phyloP scores from a whole-genome alignment of 1,140 invertebrate species.

The Lanistes nyassanus region DNA sequence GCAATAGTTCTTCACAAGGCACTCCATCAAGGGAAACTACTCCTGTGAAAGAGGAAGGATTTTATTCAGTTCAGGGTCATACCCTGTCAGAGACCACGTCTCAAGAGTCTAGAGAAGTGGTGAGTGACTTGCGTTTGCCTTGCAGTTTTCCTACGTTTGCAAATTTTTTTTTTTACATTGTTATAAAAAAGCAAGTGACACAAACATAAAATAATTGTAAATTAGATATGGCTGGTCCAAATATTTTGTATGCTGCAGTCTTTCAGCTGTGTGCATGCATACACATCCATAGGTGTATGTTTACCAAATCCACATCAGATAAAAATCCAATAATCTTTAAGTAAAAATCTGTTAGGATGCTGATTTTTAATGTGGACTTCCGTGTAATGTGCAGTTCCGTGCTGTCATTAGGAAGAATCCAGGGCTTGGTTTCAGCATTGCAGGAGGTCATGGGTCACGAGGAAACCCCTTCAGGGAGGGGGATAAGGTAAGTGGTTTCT shows the following conservation, averaged over 20 bases:
- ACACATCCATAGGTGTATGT: constrained; percentile 5
- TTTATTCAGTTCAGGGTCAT: constrained; percentile 18
- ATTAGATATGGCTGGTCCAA: background rate
- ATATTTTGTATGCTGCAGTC: background rate
- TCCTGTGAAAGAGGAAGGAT: constrained; percentile 37
- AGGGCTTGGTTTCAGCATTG: constrained; percentile 64
- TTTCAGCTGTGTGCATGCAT: background rate
- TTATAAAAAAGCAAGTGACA: background rate
- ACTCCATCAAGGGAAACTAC: constrained; percentile 45
- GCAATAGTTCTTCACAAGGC: constrained; percentile 21
- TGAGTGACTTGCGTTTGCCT: background rate
- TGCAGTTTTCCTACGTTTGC: background rate
- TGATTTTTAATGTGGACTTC: too few species aligned
- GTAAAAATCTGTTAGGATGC: too few species aligned
- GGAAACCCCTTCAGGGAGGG: constrained; percentile 61
- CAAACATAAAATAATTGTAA: background rate
- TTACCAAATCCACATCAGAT: too few species aligned
- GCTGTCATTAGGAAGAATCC: constrained; percentile 61
- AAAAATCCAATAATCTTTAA: too few species aligned
- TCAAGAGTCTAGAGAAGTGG: constrained; percentile 30
- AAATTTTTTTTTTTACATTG: background rate
- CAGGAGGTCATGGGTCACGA: constrained; percentile 59
- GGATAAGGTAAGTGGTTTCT: constrained; percentile 52
- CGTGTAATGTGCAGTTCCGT: constrained; percentile 54
- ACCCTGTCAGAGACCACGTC: constrained; percentile 5